Conservation (phyloP, 2,113 vertebrate genomes). For the Lynx canadensis region DNA sequence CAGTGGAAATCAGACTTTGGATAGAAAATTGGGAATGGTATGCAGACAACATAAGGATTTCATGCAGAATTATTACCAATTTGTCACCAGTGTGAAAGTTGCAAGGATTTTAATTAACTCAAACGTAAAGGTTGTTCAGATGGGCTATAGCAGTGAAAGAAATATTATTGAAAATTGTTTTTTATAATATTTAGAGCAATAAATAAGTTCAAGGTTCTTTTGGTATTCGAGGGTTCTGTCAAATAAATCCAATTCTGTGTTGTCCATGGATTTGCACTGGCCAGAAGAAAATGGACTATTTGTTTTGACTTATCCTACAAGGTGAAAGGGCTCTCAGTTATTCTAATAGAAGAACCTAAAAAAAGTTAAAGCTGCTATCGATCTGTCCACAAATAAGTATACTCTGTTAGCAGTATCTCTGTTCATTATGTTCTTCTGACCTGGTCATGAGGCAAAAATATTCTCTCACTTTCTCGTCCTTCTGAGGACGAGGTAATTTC, state of each 20-base stretch:
- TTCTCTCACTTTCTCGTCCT: neutral
- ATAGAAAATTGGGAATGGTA: neutral
- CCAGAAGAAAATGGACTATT: neutral
- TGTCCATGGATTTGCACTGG: neutral
- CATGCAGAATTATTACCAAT: neutral
- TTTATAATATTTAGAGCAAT: neutral
- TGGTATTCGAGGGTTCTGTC: neutral
- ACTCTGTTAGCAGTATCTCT: neutral
- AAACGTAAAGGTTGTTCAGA: neutral
- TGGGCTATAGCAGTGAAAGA: neutral
- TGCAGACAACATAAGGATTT: neutral
- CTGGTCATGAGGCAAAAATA: neutral
- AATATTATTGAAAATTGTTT: neutral
- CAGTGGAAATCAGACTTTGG: neutral
- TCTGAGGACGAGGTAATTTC: neutral
- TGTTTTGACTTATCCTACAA: neutral
- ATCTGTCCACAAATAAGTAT: neutral
- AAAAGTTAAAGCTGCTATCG: neutral
- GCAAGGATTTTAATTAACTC: neutral
- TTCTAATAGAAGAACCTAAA: neutral
- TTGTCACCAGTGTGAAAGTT: neutral
- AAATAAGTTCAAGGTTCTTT: neutral
- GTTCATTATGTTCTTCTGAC: neutral
- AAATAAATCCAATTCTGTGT: neutral
- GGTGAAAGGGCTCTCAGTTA: neutral